Evolutionary conservation across 1,140 invertebrate species (phyloP).

Genomic region (Drosophila kanapiae): DNA sequence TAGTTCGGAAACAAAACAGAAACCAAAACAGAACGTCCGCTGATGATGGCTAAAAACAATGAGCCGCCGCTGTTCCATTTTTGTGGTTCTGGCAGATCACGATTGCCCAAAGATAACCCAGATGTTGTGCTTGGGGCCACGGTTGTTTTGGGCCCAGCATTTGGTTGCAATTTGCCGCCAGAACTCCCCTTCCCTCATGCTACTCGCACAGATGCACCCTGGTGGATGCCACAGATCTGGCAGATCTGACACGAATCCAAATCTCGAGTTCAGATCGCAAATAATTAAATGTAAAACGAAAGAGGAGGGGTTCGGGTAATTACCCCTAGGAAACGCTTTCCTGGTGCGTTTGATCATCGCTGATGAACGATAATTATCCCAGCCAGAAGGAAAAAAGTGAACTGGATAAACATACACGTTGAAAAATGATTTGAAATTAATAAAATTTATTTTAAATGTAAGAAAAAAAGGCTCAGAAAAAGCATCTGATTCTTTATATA

Average conservation of each 20-base stretch:
- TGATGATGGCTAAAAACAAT: constrained; percentile 53
- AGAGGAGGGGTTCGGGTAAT: constrained; percentile 10
- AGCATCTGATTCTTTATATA: no score
- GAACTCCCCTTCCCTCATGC: constrained; percentile 32
- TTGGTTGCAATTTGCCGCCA: constrained; percentile 48
- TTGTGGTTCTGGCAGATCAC: constrained; percentile 64
- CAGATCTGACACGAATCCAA: constrained; percentile 58
- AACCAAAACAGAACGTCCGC: constrained; percentile 28
- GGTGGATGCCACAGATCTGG: constrained; percentile 20
- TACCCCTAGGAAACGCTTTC: constrained; percentile 45
- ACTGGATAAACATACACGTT: constrained; percentile 27
- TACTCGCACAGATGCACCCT: constrained; percentile 12
- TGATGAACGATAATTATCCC: constrained; percentile 49
- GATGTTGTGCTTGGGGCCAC: constrained; percentile 27
- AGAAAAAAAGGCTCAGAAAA: no score
- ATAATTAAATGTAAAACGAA: constrained; percentile 56
- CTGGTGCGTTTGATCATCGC: constrained; percentile 32
- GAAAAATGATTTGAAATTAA: not conserved
- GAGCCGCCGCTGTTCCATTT: constrained; percentile 42
- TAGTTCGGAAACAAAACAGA: constrained; percentile 29
- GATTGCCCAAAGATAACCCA: constrained; percentile 71
- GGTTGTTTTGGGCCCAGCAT: constrained; percentile 25
- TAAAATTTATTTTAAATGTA: no score
- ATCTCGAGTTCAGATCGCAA: constrained; percentile 57
- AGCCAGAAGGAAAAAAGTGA: constrained; percentile 48